Percentiles rank a stretch among this genome's conserved stretches.
phyloP scores from a whole-genome alignment of 2,113 vertebrate species.

The Chamaetylas fuelleborni region DNA sequence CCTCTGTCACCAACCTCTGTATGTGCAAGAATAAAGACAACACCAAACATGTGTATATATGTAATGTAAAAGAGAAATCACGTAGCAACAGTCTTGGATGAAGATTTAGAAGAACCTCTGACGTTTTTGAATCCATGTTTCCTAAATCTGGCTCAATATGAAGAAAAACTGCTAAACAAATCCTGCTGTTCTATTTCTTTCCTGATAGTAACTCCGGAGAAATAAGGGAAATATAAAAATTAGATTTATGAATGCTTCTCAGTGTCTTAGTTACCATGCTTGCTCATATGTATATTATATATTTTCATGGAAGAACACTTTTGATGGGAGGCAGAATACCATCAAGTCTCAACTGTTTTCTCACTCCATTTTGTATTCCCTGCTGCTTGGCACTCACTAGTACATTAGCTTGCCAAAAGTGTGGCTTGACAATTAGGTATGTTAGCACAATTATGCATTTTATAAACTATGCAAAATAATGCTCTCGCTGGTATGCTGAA shows the following conservation, averaged over 20 bases:
- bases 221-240: background rate
- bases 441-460: slow-evolving; percentile 10
- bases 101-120: background rate
- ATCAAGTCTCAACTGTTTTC: background rate
- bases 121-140: background rate
- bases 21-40: background rate
- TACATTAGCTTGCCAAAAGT: background rate
- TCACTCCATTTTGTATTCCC: slow-evolving; percentile 6
- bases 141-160: background rate
- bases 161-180: background rate
- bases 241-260: background rate
- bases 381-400: background rate
- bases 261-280: background rate
- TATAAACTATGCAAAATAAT: background rate
- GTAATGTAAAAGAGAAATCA: background rate
- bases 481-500: background rate
- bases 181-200: background rate
- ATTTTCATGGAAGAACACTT: background rate
- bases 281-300: background rate
- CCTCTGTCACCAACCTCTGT: background rate
- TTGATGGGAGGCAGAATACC: background rate
- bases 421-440: background rate
- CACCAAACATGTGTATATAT: rapidly evolving
- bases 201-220: background rate
- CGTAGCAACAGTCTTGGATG: background rate